Evolutionary conservation across 1,140 invertebrate species (phyloP), one percentile per base, ranked within the genome.

Genomic region (Magallana ariakensis): DNA sequence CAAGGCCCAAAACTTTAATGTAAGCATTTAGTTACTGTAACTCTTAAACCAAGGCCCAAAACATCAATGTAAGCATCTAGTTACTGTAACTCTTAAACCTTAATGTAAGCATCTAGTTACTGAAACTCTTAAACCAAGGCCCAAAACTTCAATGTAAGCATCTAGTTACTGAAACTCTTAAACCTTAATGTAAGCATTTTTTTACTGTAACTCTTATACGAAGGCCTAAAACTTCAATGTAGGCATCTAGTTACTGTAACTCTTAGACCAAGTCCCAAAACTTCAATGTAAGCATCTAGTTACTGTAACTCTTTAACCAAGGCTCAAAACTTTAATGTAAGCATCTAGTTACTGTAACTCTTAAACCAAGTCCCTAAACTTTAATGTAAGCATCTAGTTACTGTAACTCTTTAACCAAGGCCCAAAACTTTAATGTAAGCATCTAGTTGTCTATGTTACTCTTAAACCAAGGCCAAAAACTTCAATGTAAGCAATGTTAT

Each of bases 1-100:
- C 16, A 93, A 92, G 80, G 91, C 93, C 16, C 93, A 94, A 83
- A 91, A 93, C 82, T 94, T 94, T 84, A 94, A 94, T 92, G 94
- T 94, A 90, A 91, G 91, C 19, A 19, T 62, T 0, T 6, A 62
- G 0, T 4, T 16, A 16, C 7, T 19, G 19, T 16, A 62, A 19
- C 16, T 15, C 19, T 46, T 5, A 46, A 16, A 94, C 94, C 16
- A 93, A 92, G 75, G 91, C 93, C 16, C 93, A 94, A 83, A 91
- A 93, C 82, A 94, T 94, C 83, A 94, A 94, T 92, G 94, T 94
- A 90, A 91, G 91, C 19, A 62, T 62, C 1, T 6, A 62, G 0
- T 1, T 16, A 16, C 7, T 19, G 19, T 16, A 62, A 19, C 16
- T 15, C 19, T 46, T 5, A 46, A 16, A 94, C 94, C 16, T 94